Evolutionary conservation across 2,113 vertebrate species (phyloP), one percentile per base, ranked within the genome.

Genomic region (Sus scrofa): DNA sequence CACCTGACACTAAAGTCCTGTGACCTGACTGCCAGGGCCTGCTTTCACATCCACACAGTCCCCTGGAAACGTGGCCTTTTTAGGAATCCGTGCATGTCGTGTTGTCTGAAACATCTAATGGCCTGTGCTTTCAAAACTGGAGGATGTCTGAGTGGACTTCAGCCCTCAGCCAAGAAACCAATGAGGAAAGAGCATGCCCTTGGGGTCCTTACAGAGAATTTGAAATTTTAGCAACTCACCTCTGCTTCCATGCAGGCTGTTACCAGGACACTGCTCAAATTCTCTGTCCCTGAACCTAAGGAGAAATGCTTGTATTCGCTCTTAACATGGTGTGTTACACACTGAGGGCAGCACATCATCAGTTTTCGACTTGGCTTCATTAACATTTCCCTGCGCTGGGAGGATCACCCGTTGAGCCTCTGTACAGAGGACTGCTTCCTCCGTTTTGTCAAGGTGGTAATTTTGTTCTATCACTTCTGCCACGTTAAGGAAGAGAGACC

Each of bases 401-500:
- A 15, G 32, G 56, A 77, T 62, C 10, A 65, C 70, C 34, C 71
- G n/a, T 34, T 82, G 85, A 91, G 85, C 20, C 54, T 94, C 70
- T 89, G 24, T 60, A 74, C n/a, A 34, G 71, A 94, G 8, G 30
- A 84, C 16, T 30, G 75, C 30, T 93, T 93, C 81, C 68, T 58
- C 4, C 77, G 39, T 60, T 95, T 90, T 90, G 34, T 96, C 39
- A 50, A 86, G 58, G 30, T 37, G 92, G 10, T 85, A 54, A 85
- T 78, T 91, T 91, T 89, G 39, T 67, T 87, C 95, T 93, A 87
- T 77, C 86, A 71, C 37, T 78, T 86, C 56, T 86, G 58, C 24
- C 71, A 12, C 60, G 20, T 74, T 67, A 92, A 65, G 88, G 60
- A 84, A 85, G 85, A 94, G 56, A 75, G 68, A 26, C 44, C 91